phyloP scores from a whole-genome alignment of 1,140 invertebrate genomes.

The Neuroterus valhalla region DNA sequence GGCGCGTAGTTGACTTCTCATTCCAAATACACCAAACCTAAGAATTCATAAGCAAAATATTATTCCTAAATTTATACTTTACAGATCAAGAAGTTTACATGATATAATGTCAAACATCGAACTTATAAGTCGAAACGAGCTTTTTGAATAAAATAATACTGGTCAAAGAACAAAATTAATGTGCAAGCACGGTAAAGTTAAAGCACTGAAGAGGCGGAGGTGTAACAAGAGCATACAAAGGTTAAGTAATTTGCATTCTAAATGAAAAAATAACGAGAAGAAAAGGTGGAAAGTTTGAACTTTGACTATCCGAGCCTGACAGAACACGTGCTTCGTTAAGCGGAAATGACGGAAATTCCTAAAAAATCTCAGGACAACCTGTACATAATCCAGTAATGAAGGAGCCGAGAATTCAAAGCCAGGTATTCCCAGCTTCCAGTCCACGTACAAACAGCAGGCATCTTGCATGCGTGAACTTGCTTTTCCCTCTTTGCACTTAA shows the following conservation, averaged over 20 bases:
- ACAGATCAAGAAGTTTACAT: too few species aligned
- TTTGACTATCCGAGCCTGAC: conserved; percentile 5
- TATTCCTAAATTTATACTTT: neutral
- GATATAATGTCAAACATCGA: too few species aligned
- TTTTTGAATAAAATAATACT: too few species aligned
- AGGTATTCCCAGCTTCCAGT: conserved; percentile 51
- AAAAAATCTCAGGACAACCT: conserved; percentile 34
- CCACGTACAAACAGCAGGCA: conserved; percentile 52
- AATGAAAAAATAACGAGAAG: neutral
- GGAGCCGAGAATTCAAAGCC: conserved; percentile 52
- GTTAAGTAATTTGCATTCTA: neutral
- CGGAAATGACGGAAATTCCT: neutral
- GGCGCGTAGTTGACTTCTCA: neutral
- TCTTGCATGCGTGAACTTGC: conserved; percentile 48
- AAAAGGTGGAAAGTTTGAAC: neutral
- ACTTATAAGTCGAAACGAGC: too few species aligned
- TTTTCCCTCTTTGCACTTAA: conserved; percentile 35
- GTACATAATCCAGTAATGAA: conserved; percentile 57
- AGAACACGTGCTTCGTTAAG: neutral
- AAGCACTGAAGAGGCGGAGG: neutral
- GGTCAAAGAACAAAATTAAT: too few species aligned
- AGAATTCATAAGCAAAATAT: neutral
- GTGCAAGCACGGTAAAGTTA: neutral
- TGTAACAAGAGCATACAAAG: neutral
- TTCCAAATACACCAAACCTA: neutral